phyloP scores from a whole-genome alignment of 2,888 invertebrate genomes.

The Calameuta filiformis region DNA sequence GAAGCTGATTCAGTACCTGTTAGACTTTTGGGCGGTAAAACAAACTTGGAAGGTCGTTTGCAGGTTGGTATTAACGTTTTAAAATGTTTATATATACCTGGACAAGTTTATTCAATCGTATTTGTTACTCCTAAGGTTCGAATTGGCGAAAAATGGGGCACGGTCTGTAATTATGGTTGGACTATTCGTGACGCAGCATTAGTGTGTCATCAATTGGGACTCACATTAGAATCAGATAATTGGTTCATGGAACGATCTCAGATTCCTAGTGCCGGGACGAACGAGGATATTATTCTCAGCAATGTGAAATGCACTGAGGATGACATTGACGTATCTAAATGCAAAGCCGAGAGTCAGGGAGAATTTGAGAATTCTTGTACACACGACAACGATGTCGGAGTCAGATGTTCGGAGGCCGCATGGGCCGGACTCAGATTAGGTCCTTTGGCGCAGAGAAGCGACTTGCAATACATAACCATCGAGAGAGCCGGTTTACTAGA shows the following conservation, averaged over 20 bases:
- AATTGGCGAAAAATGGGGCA: slow-evolving; percentile 92
- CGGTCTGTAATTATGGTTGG: slow-evolving; percentile 97
- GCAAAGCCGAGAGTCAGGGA: slow-evolving; percentile 79
- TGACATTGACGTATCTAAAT: slow-evolving; percentile 90
- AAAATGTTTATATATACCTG: neutral
- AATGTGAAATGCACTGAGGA: slow-evolving; percentile 92
- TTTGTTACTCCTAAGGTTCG: slow-evolving; percentile 70
- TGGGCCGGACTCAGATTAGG: slow-evolving; percentile 96
- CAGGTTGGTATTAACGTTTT: slow-evolving; percentile 67
- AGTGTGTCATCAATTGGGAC: slow-evolving; percentile 94
- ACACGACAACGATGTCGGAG: slow-evolving; percentile 88
- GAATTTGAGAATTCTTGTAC: slow-evolving; percentile 91
- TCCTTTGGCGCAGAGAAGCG: slow-evolving; percentile 86
- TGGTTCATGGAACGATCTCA: slow-evolving; percentile 88
- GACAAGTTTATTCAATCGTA: neutral
- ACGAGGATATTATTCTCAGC: slow-evolving; percentile 82
- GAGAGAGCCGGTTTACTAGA: slow-evolving; percentile 95
- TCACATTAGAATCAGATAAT: slow-evolving; percentile 90
- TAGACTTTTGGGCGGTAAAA: slow-evolving; percentile 83
- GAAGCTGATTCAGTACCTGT: slow-evolving; percentile 78
- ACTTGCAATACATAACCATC: slow-evolving; percentile 87
- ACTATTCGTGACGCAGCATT: slow-evolving; percentile 90
- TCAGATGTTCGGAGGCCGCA: slow-evolving; percentile 88
- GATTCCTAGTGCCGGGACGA: slow-evolving; percentile 81
- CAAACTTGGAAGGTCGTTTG: slow-evolving; percentile 86